Evolutionary conservation across 2,888 invertebrate species (phyloP).

Genomic region (Arrhopalites spinosus): DNA sequence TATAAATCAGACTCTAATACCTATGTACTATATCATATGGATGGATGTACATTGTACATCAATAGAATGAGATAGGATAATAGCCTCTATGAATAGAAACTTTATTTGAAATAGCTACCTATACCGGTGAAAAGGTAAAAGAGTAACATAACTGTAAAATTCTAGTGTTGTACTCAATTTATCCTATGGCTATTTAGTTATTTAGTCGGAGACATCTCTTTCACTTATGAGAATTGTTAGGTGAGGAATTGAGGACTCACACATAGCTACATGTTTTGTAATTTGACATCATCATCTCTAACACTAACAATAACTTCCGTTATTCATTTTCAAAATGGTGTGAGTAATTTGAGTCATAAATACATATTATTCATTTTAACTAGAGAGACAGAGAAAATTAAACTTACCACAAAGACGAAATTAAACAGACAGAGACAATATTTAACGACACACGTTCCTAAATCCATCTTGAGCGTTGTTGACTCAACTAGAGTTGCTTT

Average conservation of each 20-base stretch:
- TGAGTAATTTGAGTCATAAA: neutral
- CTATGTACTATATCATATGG: neutral
- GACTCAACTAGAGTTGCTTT: neutral
- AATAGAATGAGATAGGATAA: neutral
- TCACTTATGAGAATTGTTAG: neutral
- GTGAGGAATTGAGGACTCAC: neutral
- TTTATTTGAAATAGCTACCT: no score
- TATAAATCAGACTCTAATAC: no score
- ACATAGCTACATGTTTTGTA: neutral
- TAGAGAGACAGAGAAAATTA: neutral
- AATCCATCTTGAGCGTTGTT: constrained; percentile 60
- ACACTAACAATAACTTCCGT: neutral
- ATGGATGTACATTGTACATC: neutral
- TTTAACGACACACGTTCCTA: constrained; percentile 70
- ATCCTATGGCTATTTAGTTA: no score
- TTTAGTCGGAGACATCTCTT: no score
- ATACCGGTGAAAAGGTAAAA: no score
- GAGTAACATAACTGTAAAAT: no score
- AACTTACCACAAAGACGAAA: constrained; percentile 74
- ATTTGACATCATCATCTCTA: neutral
- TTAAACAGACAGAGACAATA: constrained; percentile 74
- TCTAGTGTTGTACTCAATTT: no score
- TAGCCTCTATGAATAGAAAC: neutral
- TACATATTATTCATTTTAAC: neutral
- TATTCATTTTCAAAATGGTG: neutral